Evolutionary conservation across 2,113 vertebrate species (phyloP).

Genomic region (Boleophthalmus pectinirostris): DNA sequence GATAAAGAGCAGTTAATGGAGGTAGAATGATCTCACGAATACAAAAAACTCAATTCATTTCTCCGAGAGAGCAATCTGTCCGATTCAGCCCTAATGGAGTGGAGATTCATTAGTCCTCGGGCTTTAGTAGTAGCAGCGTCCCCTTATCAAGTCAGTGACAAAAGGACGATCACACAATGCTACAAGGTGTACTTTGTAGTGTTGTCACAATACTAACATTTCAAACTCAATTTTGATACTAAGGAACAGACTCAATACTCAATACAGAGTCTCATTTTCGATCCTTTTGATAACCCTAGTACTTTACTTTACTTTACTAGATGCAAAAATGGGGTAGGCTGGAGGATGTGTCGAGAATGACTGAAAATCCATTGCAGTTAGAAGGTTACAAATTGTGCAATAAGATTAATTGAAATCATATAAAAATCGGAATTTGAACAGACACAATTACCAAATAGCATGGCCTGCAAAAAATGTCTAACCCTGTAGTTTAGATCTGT

Average conservation of each 20-base stretch:
- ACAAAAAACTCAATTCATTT: constrained; percentile 90
- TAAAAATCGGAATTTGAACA: too few species aligned
- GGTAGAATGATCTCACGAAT: constrained; percentile 87
- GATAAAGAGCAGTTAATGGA: constrained; percentile 89
- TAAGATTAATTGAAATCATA: too few species aligned
- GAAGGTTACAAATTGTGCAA: background rate
- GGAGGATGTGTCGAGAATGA: background rate
- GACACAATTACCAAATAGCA: too few species aligned
- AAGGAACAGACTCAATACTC: too few species aligned
- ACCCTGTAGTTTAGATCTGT: too few species aligned
- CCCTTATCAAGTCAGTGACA: constrained; percentile 79
- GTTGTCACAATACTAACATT: too few species aligned
- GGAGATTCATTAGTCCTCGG: constrained; percentile 85
- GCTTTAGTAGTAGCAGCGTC: constrained; percentile 72
- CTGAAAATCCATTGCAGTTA: background rate
- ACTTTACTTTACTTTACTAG: constrained; percentile 28
- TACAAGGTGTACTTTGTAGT: background rate
- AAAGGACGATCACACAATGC: constrained; percentile 57
- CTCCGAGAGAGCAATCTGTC: constrained; percentile 85
- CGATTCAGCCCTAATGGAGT: constrained; percentile 86
- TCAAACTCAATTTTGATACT: too few species aligned
- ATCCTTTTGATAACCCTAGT: constrained; percentile 18
- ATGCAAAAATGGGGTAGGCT: background rate
- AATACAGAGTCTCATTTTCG: too few species aligned
- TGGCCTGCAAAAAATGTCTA: too few species aligned